Evolutionary conservation across 35 echinoderm and acorn worm species (phyloP).

Genomic region (Heliocidaris erythrogramma): DNA sequence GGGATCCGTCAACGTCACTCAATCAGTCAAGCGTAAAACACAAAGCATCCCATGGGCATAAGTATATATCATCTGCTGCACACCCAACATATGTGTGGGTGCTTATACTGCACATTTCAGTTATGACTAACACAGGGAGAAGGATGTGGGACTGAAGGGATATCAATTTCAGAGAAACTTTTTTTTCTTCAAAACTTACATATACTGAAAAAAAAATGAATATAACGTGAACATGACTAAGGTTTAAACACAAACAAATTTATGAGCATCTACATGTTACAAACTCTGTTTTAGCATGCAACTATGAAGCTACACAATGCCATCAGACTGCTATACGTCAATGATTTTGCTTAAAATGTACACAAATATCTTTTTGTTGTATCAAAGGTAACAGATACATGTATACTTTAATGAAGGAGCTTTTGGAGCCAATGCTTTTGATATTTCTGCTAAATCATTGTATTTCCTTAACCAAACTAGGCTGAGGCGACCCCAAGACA

Average conservation of each 20-base stretch:
- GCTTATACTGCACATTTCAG: background rate
- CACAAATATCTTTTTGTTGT: no score
- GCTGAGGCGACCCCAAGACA: background rate
- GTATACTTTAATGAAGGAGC: background rate
- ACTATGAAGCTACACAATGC: no score
- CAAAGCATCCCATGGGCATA: background rate
- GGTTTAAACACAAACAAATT: background rate
- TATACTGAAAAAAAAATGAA: background rate
- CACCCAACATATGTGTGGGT: background rate
- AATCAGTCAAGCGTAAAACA: background rate
- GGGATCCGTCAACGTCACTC: slow-evolving; percentile 14
- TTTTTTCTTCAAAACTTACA: background rate
- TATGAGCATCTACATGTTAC: background rate
- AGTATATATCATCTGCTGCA: background rate
- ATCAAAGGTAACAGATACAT: background rate
- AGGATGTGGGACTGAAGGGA: background rate
- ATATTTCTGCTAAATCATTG: background rate
- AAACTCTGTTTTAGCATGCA: background rate
- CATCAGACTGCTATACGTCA: no score
- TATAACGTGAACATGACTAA: background rate
- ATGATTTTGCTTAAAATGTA: no score
- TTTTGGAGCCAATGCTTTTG: background rate
- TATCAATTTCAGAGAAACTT: background rate
- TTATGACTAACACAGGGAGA: background rate
- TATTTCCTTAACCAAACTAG: background rate